These are phyloP conservation scores for Zophobas morio DNA, from an alignment of 1,140 invertebrate genomes.

Conservation along the genomic window DNA sequence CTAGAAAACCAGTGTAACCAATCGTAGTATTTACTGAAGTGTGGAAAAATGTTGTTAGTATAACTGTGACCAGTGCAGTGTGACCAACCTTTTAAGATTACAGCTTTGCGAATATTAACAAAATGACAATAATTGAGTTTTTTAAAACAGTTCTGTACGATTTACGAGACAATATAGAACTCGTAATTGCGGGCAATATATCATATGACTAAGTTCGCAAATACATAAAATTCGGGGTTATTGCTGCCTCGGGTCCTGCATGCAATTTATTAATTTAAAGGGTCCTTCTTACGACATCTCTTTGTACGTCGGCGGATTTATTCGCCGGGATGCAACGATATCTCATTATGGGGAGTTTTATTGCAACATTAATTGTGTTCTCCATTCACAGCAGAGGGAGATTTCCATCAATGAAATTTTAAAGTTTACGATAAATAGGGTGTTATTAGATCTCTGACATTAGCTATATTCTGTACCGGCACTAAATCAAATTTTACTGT, in stretches of 20 bases:
- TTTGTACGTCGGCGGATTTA: constrained; percentile 45
- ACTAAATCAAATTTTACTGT: neutral
- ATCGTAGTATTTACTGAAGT: too few species aligned
- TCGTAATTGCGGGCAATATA: constrained; percentile 57
- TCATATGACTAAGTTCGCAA: constrained; percentile 62
- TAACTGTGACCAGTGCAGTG: neutral
- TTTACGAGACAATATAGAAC: constrained; percentile 53
- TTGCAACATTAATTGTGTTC: constrained; percentile 56
- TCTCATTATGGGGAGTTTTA: constrained; percentile 50
- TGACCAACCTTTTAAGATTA: neutral
- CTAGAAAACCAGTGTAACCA: too few species aligned
- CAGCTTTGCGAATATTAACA: too few species aligned
- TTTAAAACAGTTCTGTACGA: constrained; percentile 21
- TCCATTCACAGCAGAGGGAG: constrained; percentile 14
- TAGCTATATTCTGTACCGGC: neutral
- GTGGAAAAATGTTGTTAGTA: too few species aligned
- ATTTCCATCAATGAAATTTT: constrained; percentile 36
- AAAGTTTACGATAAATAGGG: constrained; percentile 8
- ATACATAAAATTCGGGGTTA: constrained; percentile 62
- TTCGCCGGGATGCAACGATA: constrained; percentile 28
- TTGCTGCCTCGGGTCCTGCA: constrained; percentile 58
- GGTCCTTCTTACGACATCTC: constrained; percentile 44
- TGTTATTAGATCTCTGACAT: constrained; percentile 21
- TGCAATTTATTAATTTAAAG: constrained; percentile 63
- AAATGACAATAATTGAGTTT: constrained; percentile 11